These are phyloP conservation scores for Lycaena phlaeas DNA, from an alignment of 2,888 invertebrate genomes.

Conservation along the genomic window DNA sequence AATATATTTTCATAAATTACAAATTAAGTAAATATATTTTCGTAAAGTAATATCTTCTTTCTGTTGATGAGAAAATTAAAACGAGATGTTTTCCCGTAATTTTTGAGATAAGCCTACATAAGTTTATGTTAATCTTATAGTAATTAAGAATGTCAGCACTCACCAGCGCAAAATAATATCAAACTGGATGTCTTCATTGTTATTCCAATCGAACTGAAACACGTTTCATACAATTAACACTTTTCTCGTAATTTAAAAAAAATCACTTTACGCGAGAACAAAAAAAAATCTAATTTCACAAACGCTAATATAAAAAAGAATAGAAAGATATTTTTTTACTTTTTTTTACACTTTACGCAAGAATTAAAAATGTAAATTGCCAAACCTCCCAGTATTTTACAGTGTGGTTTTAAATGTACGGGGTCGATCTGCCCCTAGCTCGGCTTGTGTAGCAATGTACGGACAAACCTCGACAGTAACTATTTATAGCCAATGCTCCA, in stretches of 20 bases:
- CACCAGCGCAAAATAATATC: slow-evolving; percentile 50
- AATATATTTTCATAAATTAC: no score
- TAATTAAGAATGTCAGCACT: slow-evolving; percentile 23
- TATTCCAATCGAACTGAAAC: slow-evolving; percentile 23
- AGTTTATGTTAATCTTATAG: no score
- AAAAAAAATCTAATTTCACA: no score
- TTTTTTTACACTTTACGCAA: background rate
- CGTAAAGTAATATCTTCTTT: no score
- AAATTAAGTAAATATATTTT: no score
- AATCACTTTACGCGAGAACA: no score
- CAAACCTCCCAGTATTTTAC: slow-evolving; percentile 63
- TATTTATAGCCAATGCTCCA: slow-evolving; percentile 54
- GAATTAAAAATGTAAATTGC: slow-evolving; percentile 2
- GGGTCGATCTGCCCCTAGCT: slow-evolving; percentile 45
- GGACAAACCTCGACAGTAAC: slow-evolving; percentile 31
- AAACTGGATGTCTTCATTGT: slow-evolving; percentile 47
- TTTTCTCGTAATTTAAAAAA: slow-evolving; percentile 19
- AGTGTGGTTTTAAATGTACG: slow-evolving; percentile 29
- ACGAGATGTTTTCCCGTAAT: no score
- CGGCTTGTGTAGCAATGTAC: slow-evolving; percentile 56
- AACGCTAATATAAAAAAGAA: no score
- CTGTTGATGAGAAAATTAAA: no score
- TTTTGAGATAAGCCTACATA: no score
- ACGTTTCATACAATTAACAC: slow-evolving; percentile 29
- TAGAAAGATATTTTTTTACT: no score